Percentiles rank a stretch among this genome's conserved stretches.
Evolutionary conservation across 2,797 vertebrate genomes (phyloP).

Genomic region (Lerista edwardsae): DNA sequence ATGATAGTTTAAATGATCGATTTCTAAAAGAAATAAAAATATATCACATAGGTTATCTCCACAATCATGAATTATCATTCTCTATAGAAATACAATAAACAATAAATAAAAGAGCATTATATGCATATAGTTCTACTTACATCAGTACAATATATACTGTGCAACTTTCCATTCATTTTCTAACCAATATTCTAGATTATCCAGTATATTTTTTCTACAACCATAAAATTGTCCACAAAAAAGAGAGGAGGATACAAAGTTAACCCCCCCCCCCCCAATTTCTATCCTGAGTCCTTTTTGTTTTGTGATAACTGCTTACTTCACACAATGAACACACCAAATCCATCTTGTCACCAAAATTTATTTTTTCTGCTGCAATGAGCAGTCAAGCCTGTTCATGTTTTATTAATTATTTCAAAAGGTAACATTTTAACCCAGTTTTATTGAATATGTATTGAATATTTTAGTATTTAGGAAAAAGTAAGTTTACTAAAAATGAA

Average conservation of each 20-base stretch:
- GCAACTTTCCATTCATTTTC: slow-evolving; percentile 64
- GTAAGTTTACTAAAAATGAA: not conserved
- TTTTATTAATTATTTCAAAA: not conserved
- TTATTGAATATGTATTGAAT: not conserved
- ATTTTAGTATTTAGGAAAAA: not conserved
- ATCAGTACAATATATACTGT: slow-evolving; percentile 80
- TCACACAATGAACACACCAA: slow-evolving; percentile 12
- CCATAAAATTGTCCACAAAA: slow-evolving; percentile 40
- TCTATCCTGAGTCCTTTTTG: slow-evolving; percentile 41
- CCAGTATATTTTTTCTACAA: slow-evolving; percentile 56
- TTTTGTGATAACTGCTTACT: slow-evolving; percentile 44
- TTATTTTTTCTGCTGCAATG: not conserved
- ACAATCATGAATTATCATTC: slow-evolving; percentile 79
- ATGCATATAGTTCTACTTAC: slow-evolving; percentile 88
- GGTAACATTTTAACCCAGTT: not conserved
- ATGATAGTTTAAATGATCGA: slow-evolving; percentile 71
- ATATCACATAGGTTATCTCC: slow-evolving; percentile 83
- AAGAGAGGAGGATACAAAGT: slow-evolving; percentile 18
- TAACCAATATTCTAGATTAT: slow-evolving; percentile 48
- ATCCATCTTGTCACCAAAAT: slow-evolving; percentile 17
- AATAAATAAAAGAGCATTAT: slow-evolving; percentile 92
- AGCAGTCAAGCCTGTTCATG: not conserved
- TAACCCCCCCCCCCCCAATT: slow-evolving; percentile 17
- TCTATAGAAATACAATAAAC: slow-evolving; percentile 85
- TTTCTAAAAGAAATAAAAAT: slow-evolving; percentile 77